These are phyloP conservation scores for Chrysolina americana DNA, from an alignment of 2,888 invertebrate genomes.

Conservation along the genomic window DNA sequence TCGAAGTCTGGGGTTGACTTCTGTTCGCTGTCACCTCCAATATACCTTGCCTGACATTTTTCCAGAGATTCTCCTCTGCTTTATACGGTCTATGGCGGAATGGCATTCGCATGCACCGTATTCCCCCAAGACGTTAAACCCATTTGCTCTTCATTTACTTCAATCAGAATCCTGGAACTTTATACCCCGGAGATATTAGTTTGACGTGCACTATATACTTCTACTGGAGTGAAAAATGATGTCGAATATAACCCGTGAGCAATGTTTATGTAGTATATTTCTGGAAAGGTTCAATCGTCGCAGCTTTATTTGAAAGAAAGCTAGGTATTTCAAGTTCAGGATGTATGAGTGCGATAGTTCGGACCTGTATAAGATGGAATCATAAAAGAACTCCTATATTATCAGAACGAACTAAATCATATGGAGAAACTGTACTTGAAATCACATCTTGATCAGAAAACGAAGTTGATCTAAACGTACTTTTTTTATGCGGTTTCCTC, in stretches of 20 bases:
- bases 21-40: conserved; percentile 63
- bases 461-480: no score
- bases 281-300: neutral
- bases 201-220: conserved; percentile 64
- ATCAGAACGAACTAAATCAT: no score
- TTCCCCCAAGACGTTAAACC: conserved; percentile 63
- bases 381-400: no score
- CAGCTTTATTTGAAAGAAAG: neutral
- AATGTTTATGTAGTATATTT: neutral
- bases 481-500: no score
- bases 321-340: neutral
- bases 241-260: conserved; percentile 60
- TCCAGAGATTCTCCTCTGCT: conserved; percentile 43
- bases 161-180: conserved; percentile 66
- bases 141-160: conserved; percentile 68
- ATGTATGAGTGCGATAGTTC: neutral
- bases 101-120: conserved; percentile 51
- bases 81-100: conserved; percentile 37
- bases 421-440: no score
- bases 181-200: conserved; percentile 67
- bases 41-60: conserved; percentile 57
- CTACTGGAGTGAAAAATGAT: conserved; percentile 65
- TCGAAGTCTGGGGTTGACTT: conserved; percentile 61
- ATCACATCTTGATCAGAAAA: no score
- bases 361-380: no score